Evolutionary conservation across 1,140 invertebrate genomes (phyloP).

Genomic region (Drosophila auraria): DNA sequence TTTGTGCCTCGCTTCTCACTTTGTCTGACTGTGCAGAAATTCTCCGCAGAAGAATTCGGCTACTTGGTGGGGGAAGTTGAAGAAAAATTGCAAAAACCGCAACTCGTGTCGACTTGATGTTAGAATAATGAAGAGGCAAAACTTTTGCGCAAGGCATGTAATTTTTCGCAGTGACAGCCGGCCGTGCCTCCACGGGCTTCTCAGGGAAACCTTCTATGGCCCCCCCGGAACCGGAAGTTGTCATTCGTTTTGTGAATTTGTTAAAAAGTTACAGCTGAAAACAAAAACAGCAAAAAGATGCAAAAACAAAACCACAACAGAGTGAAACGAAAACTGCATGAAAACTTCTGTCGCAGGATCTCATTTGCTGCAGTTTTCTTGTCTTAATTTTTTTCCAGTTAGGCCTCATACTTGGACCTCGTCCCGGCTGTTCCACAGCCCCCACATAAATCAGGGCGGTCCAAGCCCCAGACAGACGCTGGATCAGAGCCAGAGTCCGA

Average conservation of each 20-base stretch:
- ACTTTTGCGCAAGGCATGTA: slow-evolving; percentile 84
- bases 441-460: slow-evolving; percentile 68
- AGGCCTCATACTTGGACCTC: slow-evolving; percentile 39
- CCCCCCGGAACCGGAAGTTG: slow-evolving; percentile 75
- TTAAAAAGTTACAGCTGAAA: slow-evolving; percentile 74
- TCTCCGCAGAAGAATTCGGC: slow-evolving; percentile 25
- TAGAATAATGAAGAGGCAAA: slow-evolving; percentile 84
- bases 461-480: slow-evolving; percentile 22
- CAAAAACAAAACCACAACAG: slow-evolving; percentile 41
- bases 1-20: slow-evolving; percentile 74
- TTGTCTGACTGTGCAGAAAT: slow-evolving; percentile 70
- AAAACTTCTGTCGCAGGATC: slow-evolving; percentile 68
- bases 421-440: slow-evolving; percentile 1
- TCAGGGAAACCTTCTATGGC: neutral
- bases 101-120: slow-evolving; percentile 84
- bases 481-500: slow-evolving; percentile 33
- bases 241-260: slow-evolving; percentile 83
- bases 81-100: slow-evolving; percentile 83
- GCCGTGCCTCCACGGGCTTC: slow-evolving; percentile 27
- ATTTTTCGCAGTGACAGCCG: slow-evolving; percentile 83
- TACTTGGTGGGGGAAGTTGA: slow-evolving; percentile 40
- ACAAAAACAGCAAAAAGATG: slow-evolving; percentile 53
- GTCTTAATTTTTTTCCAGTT: slow-evolving; percentile 18
- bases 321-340: slow-evolving; percentile 61
- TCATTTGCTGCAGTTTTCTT: slow-evolving; percentile 36